Evolutionary conservation across 2,888 invertebrate species (phyloP), one percentile per base, ranked within the genome.

Genomic region (Polyommatus icarus): DNA sequence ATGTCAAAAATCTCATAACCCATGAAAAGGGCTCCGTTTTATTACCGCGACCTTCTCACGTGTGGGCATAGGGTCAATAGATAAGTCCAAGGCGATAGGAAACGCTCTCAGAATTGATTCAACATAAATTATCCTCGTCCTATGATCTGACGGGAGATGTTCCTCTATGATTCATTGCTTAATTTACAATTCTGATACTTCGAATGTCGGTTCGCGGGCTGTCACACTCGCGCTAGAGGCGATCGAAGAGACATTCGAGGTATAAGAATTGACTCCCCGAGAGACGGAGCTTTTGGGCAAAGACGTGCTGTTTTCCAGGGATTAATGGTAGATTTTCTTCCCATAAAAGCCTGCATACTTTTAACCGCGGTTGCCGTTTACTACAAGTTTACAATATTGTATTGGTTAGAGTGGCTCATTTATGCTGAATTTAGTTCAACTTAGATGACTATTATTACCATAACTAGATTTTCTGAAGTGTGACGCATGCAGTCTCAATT

Each of bases 11-110:
- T 73, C 20, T 75, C 24, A 75, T 50, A 50, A 75, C 75, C 75
- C 50, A 50, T 73, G 50, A 8, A 73, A 75, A 75, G 75, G 75
- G 75, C 75, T 54, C 29, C 24, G 24, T 75, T 75, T 73, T 75
- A 75, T 54, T 75, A 54, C 75, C 54, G 29, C 29, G 75, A 75
- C 75, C 75, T 75, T 75, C 50, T 75, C 75, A 75, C 75, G 75
- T 50, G 54, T 75, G 50, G 29, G 18, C 75, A 54, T 75, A 75
- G 75, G 75, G 75, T 54, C 75, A 75, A 75, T 75, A 75, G 50
- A 20, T 71, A 32, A 8, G 54, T 57, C 71, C 73, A 61, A 54
- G 76, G 75, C 54, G 75, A 24, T 75, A 54, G 75, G 54, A 75
- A 75, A 75, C 75, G 75, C 75, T 24, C 3, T 18, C 18, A 12